A percentile compares a stretch with the other conserved stretches of the same genome.
These are phyloP conservation scores for Poliocrania exsul DNA, from an alignment of 2,797 vertebrate species.

Conservation along the genomic window DNA sequence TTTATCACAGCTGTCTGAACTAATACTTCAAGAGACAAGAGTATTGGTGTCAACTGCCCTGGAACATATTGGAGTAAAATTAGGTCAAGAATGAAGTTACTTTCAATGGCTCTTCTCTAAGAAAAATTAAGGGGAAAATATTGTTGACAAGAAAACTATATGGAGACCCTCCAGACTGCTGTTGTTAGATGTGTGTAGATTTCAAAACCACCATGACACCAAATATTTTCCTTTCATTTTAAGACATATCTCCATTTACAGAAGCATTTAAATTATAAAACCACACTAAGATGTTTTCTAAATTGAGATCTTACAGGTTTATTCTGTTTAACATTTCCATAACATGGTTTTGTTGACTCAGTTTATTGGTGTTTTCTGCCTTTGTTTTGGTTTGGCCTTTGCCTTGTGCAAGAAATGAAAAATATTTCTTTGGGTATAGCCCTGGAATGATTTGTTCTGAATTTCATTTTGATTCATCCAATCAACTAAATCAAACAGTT, in stretches of 20 bases:
- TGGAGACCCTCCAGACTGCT: not conserved
- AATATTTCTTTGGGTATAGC: slow-evolving; percentile 21
- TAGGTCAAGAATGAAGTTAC: not conserved
- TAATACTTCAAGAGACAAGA: not conserved
- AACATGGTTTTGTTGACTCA: not conserved
- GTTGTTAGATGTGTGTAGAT: not conserved
- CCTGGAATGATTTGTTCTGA: slow-evolving; percentile 9
- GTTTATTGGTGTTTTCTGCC: not conserved
- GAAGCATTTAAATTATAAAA: not conserved
- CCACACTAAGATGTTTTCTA: not conserved
- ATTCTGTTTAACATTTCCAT: not conserved
- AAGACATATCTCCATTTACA: not conserved
- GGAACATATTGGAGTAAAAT: not conserved
- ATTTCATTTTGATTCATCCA: not conserved
- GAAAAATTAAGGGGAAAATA: not conserved
- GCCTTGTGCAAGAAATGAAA: not conserved
- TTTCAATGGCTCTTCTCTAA: not conserved
- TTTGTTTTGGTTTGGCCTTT: not conserved
- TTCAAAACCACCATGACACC: not conserved
- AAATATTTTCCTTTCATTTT: not conserved
- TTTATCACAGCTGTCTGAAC: not conserved
- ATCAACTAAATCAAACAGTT: not conserved
- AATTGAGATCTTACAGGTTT: not conserved
- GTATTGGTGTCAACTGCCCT: not conserved
- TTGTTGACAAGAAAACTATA: not conserved